Evolutionary conservation across 2,113 vertebrate genomes (phyloP).

Genomic region (Henicopernis longicauda): DNA sequence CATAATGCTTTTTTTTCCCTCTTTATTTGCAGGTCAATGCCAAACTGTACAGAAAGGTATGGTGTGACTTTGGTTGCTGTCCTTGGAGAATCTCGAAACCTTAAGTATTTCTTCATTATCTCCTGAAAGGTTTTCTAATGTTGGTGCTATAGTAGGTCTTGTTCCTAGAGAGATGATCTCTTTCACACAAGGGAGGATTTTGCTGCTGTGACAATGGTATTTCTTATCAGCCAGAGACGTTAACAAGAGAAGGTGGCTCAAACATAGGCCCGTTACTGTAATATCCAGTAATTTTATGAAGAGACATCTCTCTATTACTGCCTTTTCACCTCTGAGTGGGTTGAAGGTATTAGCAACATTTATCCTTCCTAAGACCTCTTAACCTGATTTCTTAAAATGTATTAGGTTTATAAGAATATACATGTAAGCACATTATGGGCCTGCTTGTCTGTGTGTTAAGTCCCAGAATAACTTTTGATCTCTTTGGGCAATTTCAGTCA

Average conservation of each 20-base stretch:
- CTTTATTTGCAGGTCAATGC: constrained; percentile 80
- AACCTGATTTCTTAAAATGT: neutral
- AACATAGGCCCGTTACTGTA: neutral
- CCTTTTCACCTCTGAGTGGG: neutral
- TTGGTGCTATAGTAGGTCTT: neutral
- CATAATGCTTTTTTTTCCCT: neutral
- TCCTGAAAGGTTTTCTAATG: neutral
- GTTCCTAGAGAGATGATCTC: neutral
- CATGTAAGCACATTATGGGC: neutral
- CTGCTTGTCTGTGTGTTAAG: neutral
- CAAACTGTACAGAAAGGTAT: constrained; percentile 75
- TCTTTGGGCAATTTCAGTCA: neutral
- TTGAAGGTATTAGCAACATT: neutral
- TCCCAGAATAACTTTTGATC: neutral
- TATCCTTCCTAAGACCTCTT: neutral
- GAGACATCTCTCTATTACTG: neutral
- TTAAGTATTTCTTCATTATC: constrained; percentile 15
- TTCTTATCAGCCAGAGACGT: neutral
- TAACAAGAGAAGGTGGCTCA: neutral
- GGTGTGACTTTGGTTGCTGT: neutral
- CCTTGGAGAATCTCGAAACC: neutral
- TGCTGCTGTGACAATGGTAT: neutral
- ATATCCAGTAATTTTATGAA: neutral
- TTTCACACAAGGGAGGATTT: neutral
- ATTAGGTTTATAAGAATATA: neutral